Evolutionary conservation across 2,113 vertebrate genomes (phyloP).

Genomic region (Pangasianodon hypophthalmus): DNA sequence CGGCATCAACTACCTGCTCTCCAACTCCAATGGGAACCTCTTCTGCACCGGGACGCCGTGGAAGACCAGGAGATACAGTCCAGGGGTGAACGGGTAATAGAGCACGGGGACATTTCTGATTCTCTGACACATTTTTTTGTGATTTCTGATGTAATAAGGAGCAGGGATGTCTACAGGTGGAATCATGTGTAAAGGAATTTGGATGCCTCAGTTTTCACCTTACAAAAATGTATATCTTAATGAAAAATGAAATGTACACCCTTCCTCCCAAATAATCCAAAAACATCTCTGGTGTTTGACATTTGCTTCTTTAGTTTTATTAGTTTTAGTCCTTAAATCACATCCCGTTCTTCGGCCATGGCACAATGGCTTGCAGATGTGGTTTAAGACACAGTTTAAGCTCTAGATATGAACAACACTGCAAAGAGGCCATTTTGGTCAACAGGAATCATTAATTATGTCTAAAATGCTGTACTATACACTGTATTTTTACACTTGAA

Average conservation of each 20-base stretch:
- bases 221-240: background rate
- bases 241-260: background rate
- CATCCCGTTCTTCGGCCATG: background rate
- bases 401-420: background rate
- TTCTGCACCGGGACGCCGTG: constrained; percentile 85
- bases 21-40: constrained; percentile 75
- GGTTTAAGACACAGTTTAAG: background rate
- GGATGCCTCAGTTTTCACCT: background rate
- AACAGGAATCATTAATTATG: background rate
- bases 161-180: background rate
- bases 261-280: background rate
- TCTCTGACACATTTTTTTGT: background rate
- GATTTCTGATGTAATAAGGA: background rate
- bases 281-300: background rate
- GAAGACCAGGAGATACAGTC: constrained; percentile 88
- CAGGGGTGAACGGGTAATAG: constrained; percentile 87
- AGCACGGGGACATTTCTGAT: background rate
- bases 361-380: background rate
- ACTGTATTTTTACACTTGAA: background rate
- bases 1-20: constrained; percentile 90
- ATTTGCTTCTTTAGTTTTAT: background rate
- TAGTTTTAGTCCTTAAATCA: background rate
- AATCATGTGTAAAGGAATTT: background rate
- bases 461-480: background rate
- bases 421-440: background rate